Evolutionary conservation across 2,113 vertebrate species (phyloP).

Genomic region (Muntiacus reevesi): DNA sequence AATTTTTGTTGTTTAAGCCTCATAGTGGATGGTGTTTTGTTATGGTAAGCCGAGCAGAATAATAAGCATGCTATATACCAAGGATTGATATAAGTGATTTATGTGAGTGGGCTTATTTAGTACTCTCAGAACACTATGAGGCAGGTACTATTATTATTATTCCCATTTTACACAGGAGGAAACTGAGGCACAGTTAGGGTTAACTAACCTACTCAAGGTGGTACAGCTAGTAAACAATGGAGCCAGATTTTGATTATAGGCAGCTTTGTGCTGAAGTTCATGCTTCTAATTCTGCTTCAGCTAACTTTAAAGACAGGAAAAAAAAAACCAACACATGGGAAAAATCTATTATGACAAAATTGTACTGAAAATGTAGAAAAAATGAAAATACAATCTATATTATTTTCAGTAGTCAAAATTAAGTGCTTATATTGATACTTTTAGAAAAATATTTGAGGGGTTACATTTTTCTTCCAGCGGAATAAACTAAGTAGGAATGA

Average conservation of each 20-base stretch:
- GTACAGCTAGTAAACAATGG: neutral
- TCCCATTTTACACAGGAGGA: neutral
- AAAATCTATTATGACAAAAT: neutral
- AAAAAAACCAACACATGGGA: neutral
- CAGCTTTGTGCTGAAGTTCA: neutral
- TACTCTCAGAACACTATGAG: neutral
- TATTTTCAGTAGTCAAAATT: neutral
- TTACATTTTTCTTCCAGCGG: neutral
- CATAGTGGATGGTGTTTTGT: neutral
- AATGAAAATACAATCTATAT: neutral
- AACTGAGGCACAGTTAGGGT: neutral
- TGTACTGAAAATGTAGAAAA: constrained; percentile 12
- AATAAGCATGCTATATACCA: neutral
- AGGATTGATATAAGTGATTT: neutral
- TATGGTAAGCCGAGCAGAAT: neutral
- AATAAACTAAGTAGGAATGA: neutral
- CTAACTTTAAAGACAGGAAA: neutral
- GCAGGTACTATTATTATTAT: neutral
- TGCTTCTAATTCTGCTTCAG: neutral
- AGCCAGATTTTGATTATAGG: neutral
- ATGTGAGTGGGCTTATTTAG: neutral
- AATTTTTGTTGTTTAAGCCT: neutral
- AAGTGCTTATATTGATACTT: neutral
- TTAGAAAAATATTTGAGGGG: neutral
- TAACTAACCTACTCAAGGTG: neutral